phyloP scores from a whole-genome alignment of 2,888 invertebrate species.

The Isoperla grammatica region DNA sequence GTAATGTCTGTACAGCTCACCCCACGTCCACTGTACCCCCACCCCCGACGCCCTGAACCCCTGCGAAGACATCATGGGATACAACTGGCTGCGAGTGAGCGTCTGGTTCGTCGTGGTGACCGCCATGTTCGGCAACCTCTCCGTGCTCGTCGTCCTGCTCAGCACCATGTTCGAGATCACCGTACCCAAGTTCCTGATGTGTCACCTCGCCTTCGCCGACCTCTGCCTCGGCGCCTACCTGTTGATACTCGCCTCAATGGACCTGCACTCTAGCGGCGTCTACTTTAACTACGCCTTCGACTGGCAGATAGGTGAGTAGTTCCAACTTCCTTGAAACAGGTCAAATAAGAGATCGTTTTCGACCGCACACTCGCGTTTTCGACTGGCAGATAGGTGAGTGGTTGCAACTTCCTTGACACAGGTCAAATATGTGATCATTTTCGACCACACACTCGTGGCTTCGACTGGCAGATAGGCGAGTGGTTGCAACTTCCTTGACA shows the following conservation, averaged over 20 bases:
- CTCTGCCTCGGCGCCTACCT: slow-evolving; percentile 82
- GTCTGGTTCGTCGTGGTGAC: slow-evolving; percentile 83
- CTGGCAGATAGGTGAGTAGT: slow-evolving; percentile 71
- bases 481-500: no score
- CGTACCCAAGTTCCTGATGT: slow-evolving; percentile 68
- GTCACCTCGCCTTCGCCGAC: slow-evolving; percentile 83
- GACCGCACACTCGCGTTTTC: neutral
- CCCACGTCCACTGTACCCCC: slow-evolving; percentile 61
- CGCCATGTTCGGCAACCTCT: slow-evolving; percentile 76
- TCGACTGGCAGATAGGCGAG: no score
- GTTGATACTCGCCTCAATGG: slow-evolving; percentile 75
- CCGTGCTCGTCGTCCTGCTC: slow-evolving; percentile 71
- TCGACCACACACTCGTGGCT: no score
- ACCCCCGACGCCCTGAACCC: slow-evolving; percentile 77
- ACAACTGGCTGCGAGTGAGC: slow-evolving; percentile 66
- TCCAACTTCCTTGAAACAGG: no score
- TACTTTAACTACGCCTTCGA: slow-evolving; percentile 88
- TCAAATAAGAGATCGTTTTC: no score
- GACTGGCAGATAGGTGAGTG: no score
- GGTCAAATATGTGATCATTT: no score
- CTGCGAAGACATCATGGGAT: slow-evolving; percentile 87
- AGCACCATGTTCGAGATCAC: slow-evolving; percentile 51
- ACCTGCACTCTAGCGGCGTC: slow-evolving; percentile 74
- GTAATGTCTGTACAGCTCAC: slow-evolving; percentile 38
- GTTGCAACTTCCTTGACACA: no score